Percentiles rank a stretch among this genome's conserved stretches.
Conservation (phyloP, 2,113 vertebrate species). For the Colistium nudipinnis region DNA sequence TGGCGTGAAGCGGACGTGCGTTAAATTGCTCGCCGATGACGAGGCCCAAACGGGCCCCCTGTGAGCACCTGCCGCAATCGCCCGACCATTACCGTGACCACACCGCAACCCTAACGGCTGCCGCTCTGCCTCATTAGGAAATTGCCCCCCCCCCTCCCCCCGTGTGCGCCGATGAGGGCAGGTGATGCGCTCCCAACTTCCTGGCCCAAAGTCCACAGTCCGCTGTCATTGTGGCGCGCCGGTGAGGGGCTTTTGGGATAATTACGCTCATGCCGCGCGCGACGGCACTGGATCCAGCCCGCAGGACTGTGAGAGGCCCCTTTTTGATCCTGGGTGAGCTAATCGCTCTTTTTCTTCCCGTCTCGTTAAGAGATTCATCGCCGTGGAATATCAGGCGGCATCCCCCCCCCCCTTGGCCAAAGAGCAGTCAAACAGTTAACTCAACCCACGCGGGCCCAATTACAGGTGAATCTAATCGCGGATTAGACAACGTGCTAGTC, state of each 20-base stretch:
- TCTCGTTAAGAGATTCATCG: constrained; percentile 46
- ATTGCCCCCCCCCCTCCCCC: constrained; percentile 48
- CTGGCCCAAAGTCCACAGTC: constrained; percentile 32
- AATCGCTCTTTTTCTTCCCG: constrained; percentile 14
- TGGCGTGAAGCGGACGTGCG: constrained; percentile 61
- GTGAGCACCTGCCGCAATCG: constrained; percentile 77
- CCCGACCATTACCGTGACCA: constrained; percentile 75
- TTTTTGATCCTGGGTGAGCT: constrained; percentile 16
- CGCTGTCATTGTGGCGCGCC: constrained; percentile 28
- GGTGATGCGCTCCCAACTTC: constrained; percentile 62
- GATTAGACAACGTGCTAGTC: constrained; percentile 67
- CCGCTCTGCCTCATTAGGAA: constrained; percentile 63
- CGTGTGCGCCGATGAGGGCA: constrained; percentile 59
- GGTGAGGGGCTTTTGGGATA: constrained; percentile 44
- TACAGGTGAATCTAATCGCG: constrained; percentile 70
- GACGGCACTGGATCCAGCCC: constrained; percentile 5
- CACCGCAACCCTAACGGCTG: constrained; percentile 63
- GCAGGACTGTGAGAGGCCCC: background rate
- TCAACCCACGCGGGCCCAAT: constrained; percentile 50
- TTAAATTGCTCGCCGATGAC: constrained; percentile 62
- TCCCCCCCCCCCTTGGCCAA: constrained; percentile 37
- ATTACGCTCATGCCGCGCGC: constrained; percentile 21
- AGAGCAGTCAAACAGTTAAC: constrained; percentile 70
- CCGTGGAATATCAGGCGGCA: constrained; percentile 26
- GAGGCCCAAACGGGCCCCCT: constrained; percentile 70